Conservation (phyloP, 2,888 invertebrate genomes). For the Synanthedon myopaeformis region DNA sequence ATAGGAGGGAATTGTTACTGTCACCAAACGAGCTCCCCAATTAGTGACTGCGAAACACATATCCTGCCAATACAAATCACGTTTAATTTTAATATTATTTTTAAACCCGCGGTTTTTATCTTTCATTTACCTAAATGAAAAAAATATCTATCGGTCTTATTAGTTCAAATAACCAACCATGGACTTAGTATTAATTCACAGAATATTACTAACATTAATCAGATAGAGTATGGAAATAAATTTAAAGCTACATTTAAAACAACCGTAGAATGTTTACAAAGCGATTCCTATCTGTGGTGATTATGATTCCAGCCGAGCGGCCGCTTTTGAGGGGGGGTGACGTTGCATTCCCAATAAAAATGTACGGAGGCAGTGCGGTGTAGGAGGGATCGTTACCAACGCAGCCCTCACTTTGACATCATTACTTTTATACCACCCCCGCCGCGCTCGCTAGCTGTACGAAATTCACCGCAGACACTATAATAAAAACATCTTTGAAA, state of each 20-base stretch:
- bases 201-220: conserved; percentile 7
- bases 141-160: too few species aligned
- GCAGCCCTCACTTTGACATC: conserved; percentile 45
- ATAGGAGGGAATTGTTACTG: background rate
- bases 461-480: background rate
- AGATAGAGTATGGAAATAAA: conserved; percentile 16
- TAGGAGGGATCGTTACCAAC: conserved; percentile 27
- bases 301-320: conserved; percentile 59
- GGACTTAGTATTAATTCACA: too few species aligned
- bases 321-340: conserved; percentile 24
- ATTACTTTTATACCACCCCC: conserved; percentile 48
- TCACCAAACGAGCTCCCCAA: too few species aligned
- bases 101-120: too few species aligned
- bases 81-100: too few species aligned
- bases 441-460: conserved; percentile 16
- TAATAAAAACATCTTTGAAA: background rate
- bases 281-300: conserved; percentile 48
- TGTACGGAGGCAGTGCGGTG: conserved; percentile 25
- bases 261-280: conserved; percentile 31
- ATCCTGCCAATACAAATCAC: too few species aligned
- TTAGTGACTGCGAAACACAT: too few species aligned
- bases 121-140: too few species aligned
- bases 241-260: conserved; percentile 15
- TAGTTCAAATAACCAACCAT: background rate
- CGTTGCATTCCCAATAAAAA: conserved; percentile 42